Percentiles rank a stretch among this genome's conserved stretches.
Evolutionary conservation across 2,888 invertebrate species (phyloP).

Genomic region (Druceiella hillmani): DNA sequence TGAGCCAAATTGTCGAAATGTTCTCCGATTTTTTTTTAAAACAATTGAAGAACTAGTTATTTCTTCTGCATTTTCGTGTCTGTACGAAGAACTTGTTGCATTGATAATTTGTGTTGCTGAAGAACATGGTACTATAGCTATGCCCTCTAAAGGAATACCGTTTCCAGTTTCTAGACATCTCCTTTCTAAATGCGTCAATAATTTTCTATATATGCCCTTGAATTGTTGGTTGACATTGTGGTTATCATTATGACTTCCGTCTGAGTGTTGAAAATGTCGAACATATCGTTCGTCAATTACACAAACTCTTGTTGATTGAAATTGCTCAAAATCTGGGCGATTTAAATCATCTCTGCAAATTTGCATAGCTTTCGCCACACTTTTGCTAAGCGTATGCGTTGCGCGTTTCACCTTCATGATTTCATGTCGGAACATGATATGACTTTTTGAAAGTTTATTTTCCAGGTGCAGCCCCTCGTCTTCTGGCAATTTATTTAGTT

Average conservation of each 20-base stretch:
- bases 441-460: constrained; percentile 17
- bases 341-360: too few relatives aligned
- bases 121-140: constrained; percentile 11
- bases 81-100: too few relatives aligned
- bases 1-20: too few relatives aligned
- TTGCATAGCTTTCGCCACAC: constrained; percentile 6
- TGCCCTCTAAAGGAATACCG: constrained; percentile 12
- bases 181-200: constrained; percentile 8
- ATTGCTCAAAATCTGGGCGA: too few relatives aligned
- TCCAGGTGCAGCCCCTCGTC: constrained; percentile 15
- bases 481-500: constrained; percentile 12
- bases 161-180: constrained; percentile 9
- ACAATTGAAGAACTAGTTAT: too few relatives aligned
- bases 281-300: constrained; percentile 21
- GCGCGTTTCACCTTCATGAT: constrained; percentile 20
- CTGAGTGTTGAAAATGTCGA: constrained; percentile 22
- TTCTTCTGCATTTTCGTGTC: too few relatives aligned
- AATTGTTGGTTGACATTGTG: too few relatives aligned
- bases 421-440: constrained; percentile 16
- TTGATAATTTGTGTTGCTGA: constrained; percentile 12
- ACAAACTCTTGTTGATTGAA: constrained; percentile 13
- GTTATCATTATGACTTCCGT: too few relatives aligned
- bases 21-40: too few relatives aligned
- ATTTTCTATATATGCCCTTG: constrained; percentile 5
- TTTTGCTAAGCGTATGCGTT: constrained; percentile 13